Base-by-base conservation (phyloP, 2,797 vertebrate genomes). In the Gouania willdenowi region DNA sequence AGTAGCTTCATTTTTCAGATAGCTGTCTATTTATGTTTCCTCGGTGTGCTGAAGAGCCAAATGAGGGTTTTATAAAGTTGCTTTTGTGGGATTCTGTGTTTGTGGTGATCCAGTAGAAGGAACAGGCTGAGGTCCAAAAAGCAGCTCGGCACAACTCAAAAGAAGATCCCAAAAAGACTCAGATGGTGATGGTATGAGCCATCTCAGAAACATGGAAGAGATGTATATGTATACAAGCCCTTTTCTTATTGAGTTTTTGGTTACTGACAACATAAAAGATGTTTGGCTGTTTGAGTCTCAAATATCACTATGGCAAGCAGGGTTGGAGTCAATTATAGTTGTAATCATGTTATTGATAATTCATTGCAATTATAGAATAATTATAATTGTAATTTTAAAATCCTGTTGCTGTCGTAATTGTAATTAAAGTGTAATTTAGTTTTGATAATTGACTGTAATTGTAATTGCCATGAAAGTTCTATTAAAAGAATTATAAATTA, bases 71-170 rank as follows among this genome's bases (percentile, higher is more conserved):
- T 65, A 77, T 53, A 60, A 78, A 79, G 61, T 68, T 62, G 70
- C 58, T 69, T 75, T 78, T 79, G 56, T 77, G 66, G 31, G 60
- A 47, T 54, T 73, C 51, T 64, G 64, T 43, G 20, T 79, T 61
- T 69, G 57, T 33, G 45, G 53, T 66, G 77, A 79, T 80, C 77
- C 70, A 79, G 73, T 71, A 78, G 67, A 81, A 75, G 61, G 70
- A 81, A 75, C 61, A 69, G 73, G 76, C 71, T 73, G 41, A 72
- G 52, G 77, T 69, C 65, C 69, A 75, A 62, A 26, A 57, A 66
- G 60, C 56, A 63, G 40, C 61, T 70, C 47, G 43, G 41, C 47
- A 66, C 61, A 75, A 54, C 36, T 42, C 50, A 54, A 53, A 46
- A 42, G 43, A n/a, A n/a, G 39, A 49, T 65, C 35, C 44, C n/a